Base-by-base conservation (phyloP, 2,113 vertebrate genomes). In the Cairina moschata region DNA sequence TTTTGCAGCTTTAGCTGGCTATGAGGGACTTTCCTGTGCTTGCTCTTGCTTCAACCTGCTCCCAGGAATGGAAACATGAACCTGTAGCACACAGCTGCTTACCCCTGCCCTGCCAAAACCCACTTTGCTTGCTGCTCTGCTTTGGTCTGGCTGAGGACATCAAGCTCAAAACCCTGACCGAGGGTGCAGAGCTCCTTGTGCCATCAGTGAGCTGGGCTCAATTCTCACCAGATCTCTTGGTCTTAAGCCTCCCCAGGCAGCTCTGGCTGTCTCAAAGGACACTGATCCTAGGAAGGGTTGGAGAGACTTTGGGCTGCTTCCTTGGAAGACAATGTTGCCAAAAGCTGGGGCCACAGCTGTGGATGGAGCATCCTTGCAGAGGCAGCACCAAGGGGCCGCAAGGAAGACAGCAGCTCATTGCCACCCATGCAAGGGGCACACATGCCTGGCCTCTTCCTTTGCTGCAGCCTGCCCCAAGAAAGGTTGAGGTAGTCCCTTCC, bases 371-470 rank as follows among this genome's bases (percentile, higher is more conserved):
- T 8, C 13, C 32, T 90, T 28, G 6, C 26, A 71, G 56, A 50
- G 26, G 34, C 20, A 34, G 26, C 50, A 46, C n/a, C 17, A 21
- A 75, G 14, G 32, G 11, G 21, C n/a, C n/a, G 25, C 8, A 28
- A 82, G 52, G 25, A 60, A 48, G 26, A 67, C 34, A 67, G 38
- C 34, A 67, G 71, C 29, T 82, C 22, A 32, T 10, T 66, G 56
- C 25, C 44, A 46, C 23, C 4, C 0, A 1, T n/a, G 6, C n/a
- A 54, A 42, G 29, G 4, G 66, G 12, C 2, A 1, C 5, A 4
- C 9, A 21, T 4, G 4, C 8, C 40, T 9, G 15, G 71, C 10
- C 29, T 66, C 21, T 9, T 81, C 48, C 29, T 76, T 40, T 48
- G 11, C 42, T 71, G 26, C 65, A 48, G 31, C 44, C 52, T 67